Evolutionary conservation across 2,888 invertebrate genomes (phyloP), one percentile per base, ranked within the genome.

Genomic region (Thumatha senex): DNA sequence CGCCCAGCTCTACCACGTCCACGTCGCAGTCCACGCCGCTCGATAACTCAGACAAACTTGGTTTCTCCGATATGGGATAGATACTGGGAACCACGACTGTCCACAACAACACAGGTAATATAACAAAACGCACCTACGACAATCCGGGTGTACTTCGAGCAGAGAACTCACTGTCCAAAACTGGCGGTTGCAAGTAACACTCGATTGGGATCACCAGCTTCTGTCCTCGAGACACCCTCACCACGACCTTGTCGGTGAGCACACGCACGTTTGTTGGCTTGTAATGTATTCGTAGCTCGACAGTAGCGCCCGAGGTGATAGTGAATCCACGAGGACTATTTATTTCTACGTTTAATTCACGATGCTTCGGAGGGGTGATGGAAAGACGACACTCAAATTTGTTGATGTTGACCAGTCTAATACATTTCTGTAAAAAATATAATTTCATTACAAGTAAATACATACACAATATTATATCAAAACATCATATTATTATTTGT

Each of bases 161-260:
- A 9, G 1, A 11, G 38, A 8, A 64, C 76, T 70, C 13, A 86
- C 88, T 74, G 13, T 80, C 62, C 0, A 89, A 66, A 0, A 76
- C 1, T 0, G 89, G 88, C 2, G 88, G 81, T 54, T 80, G 64
- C 79, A 87, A 81, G 51, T 79, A 87, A 60, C 87, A 86, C 8
- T 57, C 48, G 40, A 89, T 74, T 1, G 83, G 87, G 42, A 86
- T 65, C 1, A 33, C 10, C 13, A 63, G 41, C n/a, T 35, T 72
- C 15, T 51, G 43, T 2, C 51, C 51, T 12, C 41, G 12, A 1
- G 82, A 80, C 13, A 74, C 82, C 0, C 80, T 72, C 14, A 88
- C 68, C 2, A 49, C 36, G 46, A 88, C 40, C 46, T 45, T 46
- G 52, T 86, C 87, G 1, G 38, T 38, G 10, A 86, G 38, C 29